phyloP scores from a whole-genome alignment of 2,797 vertebrate species.

The Ctenochaetus hawaiiensis region DNA sequence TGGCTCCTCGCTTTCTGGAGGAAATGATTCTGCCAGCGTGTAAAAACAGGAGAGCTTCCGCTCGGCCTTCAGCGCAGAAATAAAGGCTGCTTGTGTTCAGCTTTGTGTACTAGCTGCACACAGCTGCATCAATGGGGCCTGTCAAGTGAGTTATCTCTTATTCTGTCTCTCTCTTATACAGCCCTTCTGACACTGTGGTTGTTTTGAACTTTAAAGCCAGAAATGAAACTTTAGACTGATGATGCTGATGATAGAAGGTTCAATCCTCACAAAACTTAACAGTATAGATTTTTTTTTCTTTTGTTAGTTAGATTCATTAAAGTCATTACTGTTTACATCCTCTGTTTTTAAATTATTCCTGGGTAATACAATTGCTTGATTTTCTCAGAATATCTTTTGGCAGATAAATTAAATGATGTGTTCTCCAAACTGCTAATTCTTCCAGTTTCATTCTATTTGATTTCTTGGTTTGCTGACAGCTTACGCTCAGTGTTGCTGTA shows the following conservation, averaged over 20 bases:
- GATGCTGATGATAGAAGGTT: not conserved
- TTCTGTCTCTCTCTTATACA: slow-evolving; percentile 8
- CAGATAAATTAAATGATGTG: slow-evolving; percentile 4
- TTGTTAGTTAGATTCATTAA: not conserved
- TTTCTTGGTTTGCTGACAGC: slow-evolving; percentile 1
- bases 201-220: not conserved
- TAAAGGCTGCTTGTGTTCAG: slow-evolving; percentile 36
- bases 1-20: slow-evolving; percentile 33
- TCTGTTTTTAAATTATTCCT: not conserved
- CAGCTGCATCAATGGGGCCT: slow-evolving; percentile 54
- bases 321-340: not conserved
- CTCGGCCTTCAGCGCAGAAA: slow-evolving; percentile 9
- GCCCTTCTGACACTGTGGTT: not conserved
- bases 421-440: slow-evolving; percentile 4
- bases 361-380: not conserved
- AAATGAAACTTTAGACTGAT: slow-evolving; percentile 12
- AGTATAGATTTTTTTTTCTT: not conserved
- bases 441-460: not conserved
- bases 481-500: slow-evolving; percentile 13
- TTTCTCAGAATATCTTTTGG: not conserved
- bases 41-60: slow-evolving; percentile 34
- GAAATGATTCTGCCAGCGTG: slow-evolving; percentile 48
- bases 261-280: not conserved
- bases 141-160: slow-evolving; percentile 44
- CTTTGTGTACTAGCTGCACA: slow-evolving; percentile 43